These are phyloP conservation scores for Benthosema pterotum DNA, from an alignment of 2,797 vertebrate genomes.

Conservation along the genomic window DNA sequence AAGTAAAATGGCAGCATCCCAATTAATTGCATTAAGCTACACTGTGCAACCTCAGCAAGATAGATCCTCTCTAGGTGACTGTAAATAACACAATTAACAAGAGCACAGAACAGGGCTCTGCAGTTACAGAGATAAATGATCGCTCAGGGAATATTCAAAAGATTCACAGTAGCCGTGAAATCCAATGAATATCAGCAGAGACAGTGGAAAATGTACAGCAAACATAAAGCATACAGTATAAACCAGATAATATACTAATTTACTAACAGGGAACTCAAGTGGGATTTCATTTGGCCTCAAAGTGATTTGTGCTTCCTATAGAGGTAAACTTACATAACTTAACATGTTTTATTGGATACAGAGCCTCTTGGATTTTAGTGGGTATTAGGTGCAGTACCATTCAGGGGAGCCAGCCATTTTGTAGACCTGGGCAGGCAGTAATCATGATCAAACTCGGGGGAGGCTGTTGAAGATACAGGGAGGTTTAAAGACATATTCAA, in stretches of 20 bases:
- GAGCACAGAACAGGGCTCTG: slow-evolving; percentile 43
- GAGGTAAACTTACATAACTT: slow-evolving; percentile 35
- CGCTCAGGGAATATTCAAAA: slow-evolving; percentile 53
- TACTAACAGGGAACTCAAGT: slow-evolving; percentile 1
- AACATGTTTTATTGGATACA: slow-evolving; percentile 39
- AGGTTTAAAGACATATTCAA: slow-evolving; percentile 78
- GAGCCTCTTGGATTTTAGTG: slow-evolving; percentile 47
- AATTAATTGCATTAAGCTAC: slow-evolving; percentile 50
- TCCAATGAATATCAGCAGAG: slow-evolving; percentile 33
- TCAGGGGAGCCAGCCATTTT: slow-evolving; percentile 78
- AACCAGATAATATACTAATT: background rate
- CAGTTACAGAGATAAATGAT: slow-evolving; percentile 53
- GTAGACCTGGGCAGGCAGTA: slow-evolving; percentile 83
- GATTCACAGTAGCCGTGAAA: slow-evolving; percentile 56
- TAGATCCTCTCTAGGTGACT: slow-evolving; percentile 50
- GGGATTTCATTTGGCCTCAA: background rate
- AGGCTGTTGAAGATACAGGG: slow-evolving; percentile 83
- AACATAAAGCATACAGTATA: background rate
- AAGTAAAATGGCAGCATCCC: slow-evolving; percentile 64
- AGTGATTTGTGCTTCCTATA: slow-evolving; percentile 43
- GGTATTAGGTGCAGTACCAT: slow-evolving; percentile 82
- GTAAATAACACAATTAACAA: slow-evolving; percentile 53
- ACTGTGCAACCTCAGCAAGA: slow-evolving; percentile 64
- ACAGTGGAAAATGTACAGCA: slow-evolving; percentile 16
- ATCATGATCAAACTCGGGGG: slow-evolving; percentile 84